Evolutionary conservation across 2,888 invertebrate species (phyloP).

Genomic region (Amphimallon solstitiale): DNA sequence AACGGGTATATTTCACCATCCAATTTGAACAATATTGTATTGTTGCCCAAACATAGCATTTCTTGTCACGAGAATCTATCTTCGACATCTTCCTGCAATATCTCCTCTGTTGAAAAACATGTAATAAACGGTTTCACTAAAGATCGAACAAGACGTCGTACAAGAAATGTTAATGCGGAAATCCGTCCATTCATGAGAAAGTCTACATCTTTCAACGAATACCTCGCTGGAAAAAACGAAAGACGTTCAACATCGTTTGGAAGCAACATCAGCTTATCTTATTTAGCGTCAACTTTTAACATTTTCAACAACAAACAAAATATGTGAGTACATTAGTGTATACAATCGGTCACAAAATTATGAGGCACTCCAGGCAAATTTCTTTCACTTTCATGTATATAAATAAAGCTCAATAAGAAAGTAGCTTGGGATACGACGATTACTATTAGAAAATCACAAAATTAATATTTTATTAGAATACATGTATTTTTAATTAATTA

Average conservation of each 20-base stretch:
- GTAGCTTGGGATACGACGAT: too few relatives aligned
- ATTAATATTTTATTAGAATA: too few relatives aligned
- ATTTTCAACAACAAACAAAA: slow-evolving; percentile 51
- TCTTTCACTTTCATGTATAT: too few relatives aligned
- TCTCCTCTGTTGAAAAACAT: neutral
- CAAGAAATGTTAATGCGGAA: slow-evolving; percentile 11
- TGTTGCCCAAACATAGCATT: slow-evolving; percentile 23
- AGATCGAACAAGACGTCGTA: neutral
- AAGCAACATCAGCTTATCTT: slow-evolving; percentile 48
- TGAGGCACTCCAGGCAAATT: too few relatives aligned
- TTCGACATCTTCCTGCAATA: neutral
- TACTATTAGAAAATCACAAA: too few relatives aligned
- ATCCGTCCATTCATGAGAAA: slow-evolving; percentile 47
- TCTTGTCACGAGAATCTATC: slow-evolving; percentile 25
- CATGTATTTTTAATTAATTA: too few relatives aligned
- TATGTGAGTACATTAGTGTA: slow-evolving; percentile 44
- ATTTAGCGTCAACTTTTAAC: slow-evolving; percentile 51
- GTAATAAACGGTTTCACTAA: slow-evolving; percentile 31
- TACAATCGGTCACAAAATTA: too few relatives aligned
- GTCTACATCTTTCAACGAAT: slow-evolving; percentile 50
- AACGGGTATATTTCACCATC: slow-evolving; percentile 43
- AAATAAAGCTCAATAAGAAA: too few relatives aligned
- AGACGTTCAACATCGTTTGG: slow-evolving; percentile 40
- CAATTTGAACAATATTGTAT: neutral
- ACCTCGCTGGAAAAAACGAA: slow-evolving; percentile 42